Conservation (phyloP, 2,888 invertebrate genomes). For the Aproaerema taeniolella region DNA sequence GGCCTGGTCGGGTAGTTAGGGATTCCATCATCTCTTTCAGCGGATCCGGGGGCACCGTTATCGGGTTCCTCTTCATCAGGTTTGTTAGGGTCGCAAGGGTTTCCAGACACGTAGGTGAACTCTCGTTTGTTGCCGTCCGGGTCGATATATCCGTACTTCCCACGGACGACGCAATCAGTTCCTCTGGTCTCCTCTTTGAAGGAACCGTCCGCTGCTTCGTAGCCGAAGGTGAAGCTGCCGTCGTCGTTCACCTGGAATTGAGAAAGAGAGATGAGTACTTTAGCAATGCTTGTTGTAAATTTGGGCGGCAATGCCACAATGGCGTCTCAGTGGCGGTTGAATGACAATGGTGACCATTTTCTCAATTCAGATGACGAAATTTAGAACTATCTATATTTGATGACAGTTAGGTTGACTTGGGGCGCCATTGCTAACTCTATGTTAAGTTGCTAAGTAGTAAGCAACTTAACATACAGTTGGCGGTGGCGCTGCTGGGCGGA, state of each 20-base stretch:
- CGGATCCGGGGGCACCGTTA: conserved; percentile 71
- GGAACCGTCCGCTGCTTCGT: conserved; percentile 90
- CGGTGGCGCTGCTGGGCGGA: too few relatives aligned
- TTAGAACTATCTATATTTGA: too few relatives aligned
- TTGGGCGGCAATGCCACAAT: too few relatives aligned
- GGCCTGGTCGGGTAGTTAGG: conserved; percentile 77
- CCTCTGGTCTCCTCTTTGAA: conserved; percentile 92
- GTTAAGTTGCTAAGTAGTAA: too few relatives aligned
- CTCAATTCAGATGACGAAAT: too few relatives aligned
- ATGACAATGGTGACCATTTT: too few relatives aligned
- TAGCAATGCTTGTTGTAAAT: too few relatives aligned
- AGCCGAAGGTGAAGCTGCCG: conserved; percentile 90
- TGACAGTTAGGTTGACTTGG: too few relatives aligned
- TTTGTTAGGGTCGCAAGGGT: conserved; percentile 91
- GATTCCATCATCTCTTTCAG: conserved; percentile 79
- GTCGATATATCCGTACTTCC: conserved; percentile 92
- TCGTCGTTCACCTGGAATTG: conserved; percentile 85
- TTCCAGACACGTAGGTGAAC: conserved; percentile 91
- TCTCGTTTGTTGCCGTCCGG: conserved; percentile 91
- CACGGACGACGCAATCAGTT: conserved; percentile 90
- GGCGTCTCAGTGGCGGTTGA: too few relatives aligned
- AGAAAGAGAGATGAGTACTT: too few relatives aligned
- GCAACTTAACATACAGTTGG: too few relatives aligned
- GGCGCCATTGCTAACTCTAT: too few relatives aligned
- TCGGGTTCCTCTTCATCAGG: conserved; percentile 82